Conservation (phyloP, 1,140 invertebrate genomes). For the Pogonomyrmex californicus region DNA sequence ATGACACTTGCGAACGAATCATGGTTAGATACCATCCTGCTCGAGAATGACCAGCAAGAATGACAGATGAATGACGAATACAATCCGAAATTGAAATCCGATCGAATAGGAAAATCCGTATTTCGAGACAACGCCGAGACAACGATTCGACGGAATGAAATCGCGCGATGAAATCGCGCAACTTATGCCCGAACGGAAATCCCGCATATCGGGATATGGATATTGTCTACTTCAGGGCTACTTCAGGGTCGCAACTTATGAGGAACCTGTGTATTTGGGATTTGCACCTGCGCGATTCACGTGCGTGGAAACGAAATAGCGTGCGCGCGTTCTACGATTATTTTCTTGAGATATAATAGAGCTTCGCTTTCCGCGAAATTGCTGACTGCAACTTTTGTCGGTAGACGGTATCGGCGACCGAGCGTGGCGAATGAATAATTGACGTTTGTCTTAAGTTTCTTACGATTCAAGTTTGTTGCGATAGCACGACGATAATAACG, state of each 20-base stretch:
- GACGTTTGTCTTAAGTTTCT: background rate
- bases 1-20: slow-evolving; percentile 56
- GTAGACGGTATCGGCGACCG: background rate
- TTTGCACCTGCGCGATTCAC: slow-evolving; percentile 53
- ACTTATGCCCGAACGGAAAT: background rate
- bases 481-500: slow-evolving; percentile 27
- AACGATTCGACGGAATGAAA: background rate
- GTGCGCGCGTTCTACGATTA: background rate
- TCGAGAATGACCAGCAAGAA: background rate
- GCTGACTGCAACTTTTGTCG: background rate
- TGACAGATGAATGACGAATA: background rate
- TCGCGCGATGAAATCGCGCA: background rate
- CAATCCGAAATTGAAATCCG: no score
- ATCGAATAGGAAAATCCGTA: background rate
- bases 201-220: no score
- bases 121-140: background rate
- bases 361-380: background rate
- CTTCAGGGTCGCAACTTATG: background rate
- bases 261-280: background rate
- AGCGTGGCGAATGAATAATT: slow-evolving; percentile 34
- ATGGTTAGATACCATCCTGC: slow-evolving; percentile 2
- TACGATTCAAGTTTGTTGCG: background rate
- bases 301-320: background rate
- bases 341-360: background rate
- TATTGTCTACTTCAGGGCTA: background rate